These are phyloP conservation scores for Agelas oroides DNA, from an alignment of 37 sponge, comb jelly and placozoan genomes.

Conservation along the genomic window DNA sequence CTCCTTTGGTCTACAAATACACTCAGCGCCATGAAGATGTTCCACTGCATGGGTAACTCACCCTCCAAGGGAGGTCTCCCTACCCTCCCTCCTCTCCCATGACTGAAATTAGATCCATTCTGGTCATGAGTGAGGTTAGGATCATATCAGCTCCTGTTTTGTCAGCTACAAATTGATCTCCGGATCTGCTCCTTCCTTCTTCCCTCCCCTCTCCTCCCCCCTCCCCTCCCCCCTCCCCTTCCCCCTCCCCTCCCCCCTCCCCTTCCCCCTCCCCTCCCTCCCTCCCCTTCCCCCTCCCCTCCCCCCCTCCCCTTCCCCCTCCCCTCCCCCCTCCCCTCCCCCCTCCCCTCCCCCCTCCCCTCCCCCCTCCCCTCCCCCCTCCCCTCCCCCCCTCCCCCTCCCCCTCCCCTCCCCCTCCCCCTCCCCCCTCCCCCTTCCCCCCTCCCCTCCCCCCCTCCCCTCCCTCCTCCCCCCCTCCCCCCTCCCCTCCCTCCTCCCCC, in stretches of 20 bases:
- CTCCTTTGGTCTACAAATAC: conserved; percentile 73
- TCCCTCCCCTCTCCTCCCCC: too few species aligned
- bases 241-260: too few species aligned
- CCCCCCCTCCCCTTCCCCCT: background rate
- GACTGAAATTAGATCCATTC: conserved; percentile 36
- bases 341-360: too few species aligned
- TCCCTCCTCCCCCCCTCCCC: background rate
- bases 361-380: background rate
- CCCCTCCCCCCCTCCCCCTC: background rate
- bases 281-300: background rate
- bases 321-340: too few species aligned
- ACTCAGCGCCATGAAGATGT: conserved; percentile 68
- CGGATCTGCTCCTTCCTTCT: too few species aligned
- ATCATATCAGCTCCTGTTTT: background rate
- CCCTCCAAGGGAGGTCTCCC: background rate
- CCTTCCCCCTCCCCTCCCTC: background rate
- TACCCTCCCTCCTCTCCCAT: background rate
- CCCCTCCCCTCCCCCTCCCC: background rate
- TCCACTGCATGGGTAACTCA: conserved; percentile 29
- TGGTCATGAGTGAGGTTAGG: conserved; percentile 51
- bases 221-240: too few species aligned
- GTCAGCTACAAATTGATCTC: too few species aligned
- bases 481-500: too few species aligned
- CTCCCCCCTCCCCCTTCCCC: too few species aligned
- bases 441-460: too few species aligned